Conservation (phyloP, 2,888 invertebrate species). For the Apoda limacodes region DNA sequence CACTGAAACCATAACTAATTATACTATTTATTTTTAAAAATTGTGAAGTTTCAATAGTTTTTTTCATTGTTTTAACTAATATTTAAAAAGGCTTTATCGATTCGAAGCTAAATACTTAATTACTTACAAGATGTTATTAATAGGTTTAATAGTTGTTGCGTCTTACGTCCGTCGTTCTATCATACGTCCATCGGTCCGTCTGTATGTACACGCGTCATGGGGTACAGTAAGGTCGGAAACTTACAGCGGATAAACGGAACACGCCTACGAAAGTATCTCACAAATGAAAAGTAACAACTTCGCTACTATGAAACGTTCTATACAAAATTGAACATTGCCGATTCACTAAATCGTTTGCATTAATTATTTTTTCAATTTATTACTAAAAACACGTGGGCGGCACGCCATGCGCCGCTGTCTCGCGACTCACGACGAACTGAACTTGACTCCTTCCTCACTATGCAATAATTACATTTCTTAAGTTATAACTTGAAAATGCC, state of each 20-base stretch:
- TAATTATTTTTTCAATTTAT: constrained; percentile 28
- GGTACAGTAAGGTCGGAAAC: constrained; percentile 20
- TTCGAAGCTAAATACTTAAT: constrained; percentile 70
- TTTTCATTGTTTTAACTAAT: constrained; percentile 54
- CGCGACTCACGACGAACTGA: constrained; percentile 38
- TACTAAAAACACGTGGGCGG: constrained; percentile 58
- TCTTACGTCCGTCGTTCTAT: no score
- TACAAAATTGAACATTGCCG: constrained; percentile 69
- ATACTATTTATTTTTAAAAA: constrained; percentile 42
- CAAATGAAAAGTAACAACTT: constrained; percentile 64
- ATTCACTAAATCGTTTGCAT: constrained; percentile 60
- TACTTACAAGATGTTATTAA: constrained; percentile 68
- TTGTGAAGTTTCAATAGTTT: constrained; percentile 62
- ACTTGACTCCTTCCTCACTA: constrained; percentile 49
- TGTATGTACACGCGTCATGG: no score
- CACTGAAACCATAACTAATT: constrained; percentile 62
- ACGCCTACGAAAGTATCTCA: constrained; percentile 44
- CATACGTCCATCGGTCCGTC: no score
- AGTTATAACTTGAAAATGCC: constrained; percentile 63
- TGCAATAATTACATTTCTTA: constrained; percentile 63
- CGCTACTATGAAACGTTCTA: constrained; percentile 67
- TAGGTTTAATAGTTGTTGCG: constrained; percentile 56
- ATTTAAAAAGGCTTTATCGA: constrained; percentile 67
- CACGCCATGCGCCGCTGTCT: constrained; percentile 41
- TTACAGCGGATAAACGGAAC: constrained; percentile 27